These are phyloP conservation scores for Cyanoliseus patagonus DNA, from an alignment of 2,113 vertebrate species.

Conservation along the genomic window DNA sequence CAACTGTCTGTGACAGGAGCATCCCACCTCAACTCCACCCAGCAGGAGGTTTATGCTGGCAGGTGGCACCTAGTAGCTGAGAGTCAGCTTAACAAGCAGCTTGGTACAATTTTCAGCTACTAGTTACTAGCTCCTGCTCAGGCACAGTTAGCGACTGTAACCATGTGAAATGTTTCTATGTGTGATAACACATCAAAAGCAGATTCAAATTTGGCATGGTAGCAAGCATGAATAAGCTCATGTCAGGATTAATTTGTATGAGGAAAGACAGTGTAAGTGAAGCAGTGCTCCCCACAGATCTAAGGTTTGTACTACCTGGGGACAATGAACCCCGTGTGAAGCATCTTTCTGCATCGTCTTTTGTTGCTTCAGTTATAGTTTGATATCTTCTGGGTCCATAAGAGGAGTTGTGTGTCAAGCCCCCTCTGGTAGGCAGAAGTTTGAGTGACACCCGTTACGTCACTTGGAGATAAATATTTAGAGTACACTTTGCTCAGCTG, in stretches of 20 bases:
- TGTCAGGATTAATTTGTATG: neutral
- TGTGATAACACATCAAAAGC: neutral
- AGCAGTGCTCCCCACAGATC: neutral
- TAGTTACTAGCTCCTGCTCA: neutral
- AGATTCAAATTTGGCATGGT: neutral
- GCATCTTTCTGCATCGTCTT: neutral
- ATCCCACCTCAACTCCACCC: neutral
- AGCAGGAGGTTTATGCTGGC: neutral
- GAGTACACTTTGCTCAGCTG: neutral
- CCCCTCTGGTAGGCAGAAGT: neutral
- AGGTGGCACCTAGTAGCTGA: neutral
- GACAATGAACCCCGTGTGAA: neutral
- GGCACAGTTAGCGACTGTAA: neutral
- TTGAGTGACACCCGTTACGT: neutral
- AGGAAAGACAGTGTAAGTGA: neutral
- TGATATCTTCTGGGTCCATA: neutral
- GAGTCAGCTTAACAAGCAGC: neutral
- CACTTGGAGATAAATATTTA: neutral
- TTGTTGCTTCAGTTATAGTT: neutral
- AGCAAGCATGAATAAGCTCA: neutral
- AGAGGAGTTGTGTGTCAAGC: neutral
- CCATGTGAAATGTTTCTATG: neutral
- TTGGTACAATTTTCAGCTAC: neutral
- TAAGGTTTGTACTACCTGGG: neutral
- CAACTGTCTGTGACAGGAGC: neutral